phyloP scores from a whole-genome alignment of 2,797 vertebrate genomes.

The Gallinago stenura region DNA sequence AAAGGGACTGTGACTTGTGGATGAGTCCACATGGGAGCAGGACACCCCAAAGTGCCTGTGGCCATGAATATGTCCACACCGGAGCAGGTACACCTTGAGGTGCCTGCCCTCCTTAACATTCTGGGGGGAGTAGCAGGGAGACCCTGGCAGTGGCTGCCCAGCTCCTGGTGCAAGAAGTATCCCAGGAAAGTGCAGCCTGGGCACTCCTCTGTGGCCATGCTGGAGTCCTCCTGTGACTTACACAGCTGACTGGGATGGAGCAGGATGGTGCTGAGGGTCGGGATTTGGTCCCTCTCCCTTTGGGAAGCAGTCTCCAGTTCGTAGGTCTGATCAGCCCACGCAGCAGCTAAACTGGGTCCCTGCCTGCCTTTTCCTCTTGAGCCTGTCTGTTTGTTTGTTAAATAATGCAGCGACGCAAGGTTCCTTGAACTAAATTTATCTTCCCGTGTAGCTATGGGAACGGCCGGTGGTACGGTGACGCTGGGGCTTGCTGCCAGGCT shows the following conservation, averaged over 20 bases:
- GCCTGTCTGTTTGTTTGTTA: slow-evolving; percentile 33
- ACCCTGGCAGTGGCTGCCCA: not conserved
- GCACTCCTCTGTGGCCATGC: not conserved
- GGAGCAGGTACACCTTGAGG: no score
- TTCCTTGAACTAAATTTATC: slow-evolving; percentile 38
- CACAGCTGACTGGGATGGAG: not conserved
- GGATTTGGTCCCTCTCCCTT: not conserved
- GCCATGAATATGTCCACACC: no score
- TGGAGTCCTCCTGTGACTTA: not conserved
- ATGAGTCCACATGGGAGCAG: no score
- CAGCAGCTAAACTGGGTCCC: slow-evolving; percentile 28
- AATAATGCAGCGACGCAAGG: slow-evolving; percentile 44
- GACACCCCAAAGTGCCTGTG: no score
- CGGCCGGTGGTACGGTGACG: not conserved
- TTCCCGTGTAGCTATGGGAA: slow-evolving; percentile 31
- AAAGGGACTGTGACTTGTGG: no score
- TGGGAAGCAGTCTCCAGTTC: not conserved
- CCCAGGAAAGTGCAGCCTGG: not conserved
- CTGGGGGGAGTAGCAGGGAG: not conserved
- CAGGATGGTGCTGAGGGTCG: not conserved
- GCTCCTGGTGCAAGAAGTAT: not conserved
- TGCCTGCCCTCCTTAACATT: not conserved
- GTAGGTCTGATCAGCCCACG: not conserved
- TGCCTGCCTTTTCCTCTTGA: not conserved
- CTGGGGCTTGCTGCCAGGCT: not conserved